A percentile compares a stretch with the other conserved stretches of the same genome.
Evolutionary conservation across 2,888 invertebrate species (phyloP).

Genomic region (Metellina segmentata): DNA sequence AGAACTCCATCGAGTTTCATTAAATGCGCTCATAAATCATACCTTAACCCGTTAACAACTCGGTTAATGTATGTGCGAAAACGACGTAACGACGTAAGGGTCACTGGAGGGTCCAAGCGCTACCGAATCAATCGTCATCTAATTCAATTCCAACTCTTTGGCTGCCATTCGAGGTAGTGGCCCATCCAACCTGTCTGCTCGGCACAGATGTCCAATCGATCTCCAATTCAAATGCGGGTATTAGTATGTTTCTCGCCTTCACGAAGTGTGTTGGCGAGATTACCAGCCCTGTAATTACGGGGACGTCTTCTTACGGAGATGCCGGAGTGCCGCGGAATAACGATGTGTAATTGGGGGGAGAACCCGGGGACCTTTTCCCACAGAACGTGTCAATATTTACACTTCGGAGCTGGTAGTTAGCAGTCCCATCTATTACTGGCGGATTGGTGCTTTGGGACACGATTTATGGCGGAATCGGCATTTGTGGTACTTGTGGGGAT

Average conservation of each 20-base stretch:
- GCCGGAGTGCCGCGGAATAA: slow-evolving; percentile 42
- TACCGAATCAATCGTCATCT: slow-evolving; percentile 31
- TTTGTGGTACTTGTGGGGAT: slow-evolving; percentile 44
- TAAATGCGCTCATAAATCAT: not conserved
- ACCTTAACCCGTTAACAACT: not conserved
- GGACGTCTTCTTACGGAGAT: slow-evolving; percentile 14
- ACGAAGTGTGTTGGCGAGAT: slow-evolving; percentile 5
- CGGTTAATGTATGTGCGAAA: not conserved
- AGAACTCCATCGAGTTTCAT: not conserved
- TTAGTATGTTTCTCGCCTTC: slow-evolving; percentile 9
- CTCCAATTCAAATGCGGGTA: slow-evolving; percentile 53
- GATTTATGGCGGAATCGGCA: slow-evolving; percentile 34
- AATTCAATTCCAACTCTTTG: slow-evolving; percentile 62
- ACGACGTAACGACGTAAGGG: not conserved
- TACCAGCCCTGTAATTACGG: slow-evolving; percentile 52
- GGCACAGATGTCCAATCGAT: slow-evolving; percentile 9
- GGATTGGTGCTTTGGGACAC: slow-evolving; percentile 24
- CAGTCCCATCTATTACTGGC: slow-evolving; percentile 53
- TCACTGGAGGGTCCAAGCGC: not conserved
- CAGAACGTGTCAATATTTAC: slow-evolving; percentile 74
- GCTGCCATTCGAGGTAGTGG: slow-evolving; percentile 41
- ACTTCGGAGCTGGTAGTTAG: slow-evolving; percentile 65
- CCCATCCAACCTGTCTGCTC: not conserved
- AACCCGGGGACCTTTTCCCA: slow-evolving; percentile 19
- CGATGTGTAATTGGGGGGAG: slow-evolving; percentile 56